A percentile compares a stretch with the other conserved stretches of the same genome.
These are phyloP conservation scores for Steinernema hermaphroditum DNA, from an alignment of 2,888 invertebrate species.

Conservation along the genomic window DNA sequence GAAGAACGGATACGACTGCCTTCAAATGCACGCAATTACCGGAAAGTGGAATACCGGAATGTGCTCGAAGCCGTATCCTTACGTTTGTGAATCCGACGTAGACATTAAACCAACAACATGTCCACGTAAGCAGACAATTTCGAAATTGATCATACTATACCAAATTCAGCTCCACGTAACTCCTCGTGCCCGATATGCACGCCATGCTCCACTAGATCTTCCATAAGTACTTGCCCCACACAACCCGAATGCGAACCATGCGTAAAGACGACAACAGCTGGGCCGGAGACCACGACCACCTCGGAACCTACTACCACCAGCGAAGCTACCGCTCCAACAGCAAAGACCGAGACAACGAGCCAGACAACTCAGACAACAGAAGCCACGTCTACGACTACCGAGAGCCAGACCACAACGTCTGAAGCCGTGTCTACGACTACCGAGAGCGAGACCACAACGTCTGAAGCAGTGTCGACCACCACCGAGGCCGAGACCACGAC, in stretches of 20 bases:
- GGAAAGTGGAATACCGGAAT: conserved; percentile 5
- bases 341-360: background rate
- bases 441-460: no score
- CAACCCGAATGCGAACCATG: background rate
- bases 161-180: background rate
- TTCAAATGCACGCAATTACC: background rate
- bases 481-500: no score
- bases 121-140: background rate
- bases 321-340: background rate
- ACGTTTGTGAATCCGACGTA: background rate
- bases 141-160: background rate
- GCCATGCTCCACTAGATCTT: background rate
- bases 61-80: background rate
- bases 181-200: background rate
- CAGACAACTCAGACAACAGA: background rate
- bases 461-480: no score
- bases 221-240: background rate
- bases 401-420: no score
- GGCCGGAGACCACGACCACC: background rate
- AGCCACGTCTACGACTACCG: background rate
- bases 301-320: background rate
- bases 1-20: background rate
- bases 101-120: background rate
- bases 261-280: background rate
- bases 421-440: no score